Evolutionary conservation across 1,140 invertebrate genomes (phyloP).

Genomic region (Dinothrombium tinctorium): DNA sequence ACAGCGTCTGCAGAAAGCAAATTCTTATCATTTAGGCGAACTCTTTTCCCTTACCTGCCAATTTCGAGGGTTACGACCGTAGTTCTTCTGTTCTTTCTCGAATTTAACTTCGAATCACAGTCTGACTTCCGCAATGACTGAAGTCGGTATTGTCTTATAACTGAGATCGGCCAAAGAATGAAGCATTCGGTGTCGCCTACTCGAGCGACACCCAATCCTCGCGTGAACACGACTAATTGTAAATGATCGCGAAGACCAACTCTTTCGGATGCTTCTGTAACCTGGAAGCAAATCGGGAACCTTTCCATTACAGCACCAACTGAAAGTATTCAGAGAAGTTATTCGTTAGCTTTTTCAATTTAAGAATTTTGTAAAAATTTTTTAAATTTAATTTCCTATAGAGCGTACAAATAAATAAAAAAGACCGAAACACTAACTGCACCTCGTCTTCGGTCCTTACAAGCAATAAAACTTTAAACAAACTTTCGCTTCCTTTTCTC

Average conservation of each 20-base stretch:
- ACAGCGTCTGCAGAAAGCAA: too few relatives aligned
- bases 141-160: slow-evolving; percentile 15
- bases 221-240: slow-evolving; percentile 13
- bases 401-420: too few relatives aligned
- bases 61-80: neutral
- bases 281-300: slow-evolving; percentile 12
- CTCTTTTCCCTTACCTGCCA: neutral
- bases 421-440: too few relatives aligned
- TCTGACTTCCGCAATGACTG: slow-evolving; percentile 9
- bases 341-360: too few relatives aligned
- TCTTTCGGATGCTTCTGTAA: slow-evolving; percentile 13
- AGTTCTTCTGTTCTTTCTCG: neutral
- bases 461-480: too few relatives aligned
- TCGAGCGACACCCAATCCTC: slow-evolving; percentile 12
- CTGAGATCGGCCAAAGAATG: slow-evolving; percentile 15
- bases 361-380: too few relatives aligned
- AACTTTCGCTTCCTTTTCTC: too few relatives aligned
- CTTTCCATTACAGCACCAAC: slow-evolving; percentile 9
- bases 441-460: too few relatives aligned
- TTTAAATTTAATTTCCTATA: too few relatives aligned
- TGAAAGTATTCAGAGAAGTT: too few relatives aligned
- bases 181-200: slow-evolving; percentile 12
- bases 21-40: neutral
- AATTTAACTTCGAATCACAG: too few relatives aligned
- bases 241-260: slow-evolving; percentile 11